These are phyloP conservation scores for Apoda limacodes DNA, from an alignment of 2,888 invertebrate genomes.

Conservation along the genomic window DNA sequence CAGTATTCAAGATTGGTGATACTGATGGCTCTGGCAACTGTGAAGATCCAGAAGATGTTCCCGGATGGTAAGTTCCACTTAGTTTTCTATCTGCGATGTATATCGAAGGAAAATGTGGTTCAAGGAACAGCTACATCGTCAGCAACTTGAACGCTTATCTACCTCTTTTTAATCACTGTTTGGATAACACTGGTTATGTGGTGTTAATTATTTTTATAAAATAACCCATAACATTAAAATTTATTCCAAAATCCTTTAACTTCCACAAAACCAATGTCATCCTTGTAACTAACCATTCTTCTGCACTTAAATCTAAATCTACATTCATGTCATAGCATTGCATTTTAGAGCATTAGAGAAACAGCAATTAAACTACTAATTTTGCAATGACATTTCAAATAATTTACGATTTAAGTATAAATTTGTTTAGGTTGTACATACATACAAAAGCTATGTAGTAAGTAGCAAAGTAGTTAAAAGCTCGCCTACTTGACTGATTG, in stretches of 20 bases:
- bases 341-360: too few species aligned
- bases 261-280: slow-evolving; percentile 45
- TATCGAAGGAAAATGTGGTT: too few species aligned
- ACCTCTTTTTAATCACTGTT: slow-evolving; percentile 42
- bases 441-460: too few species aligned
- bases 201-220: slow-evolving; percentile 35
- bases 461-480: too few species aligned
- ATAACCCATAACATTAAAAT: slow-evolving; percentile 35
- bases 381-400: too few species aligned
- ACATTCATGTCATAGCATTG: too few species aligned
- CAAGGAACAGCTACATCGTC: too few species aligned
- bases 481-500: slow-evolving; percentile 34
- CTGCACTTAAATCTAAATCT: too few species aligned
- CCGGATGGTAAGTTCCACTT: slow-evolving; percentile 85
- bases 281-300: slow-evolving; percentile 65
- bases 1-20: slow-evolving; percentile 95
- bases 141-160: slow-evolving; percentile 38
- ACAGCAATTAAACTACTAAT: too few species aligned
- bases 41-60: slow-evolving; percentile 95
- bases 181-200: slow-evolving; percentile 41
- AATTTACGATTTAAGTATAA: too few species aligned
- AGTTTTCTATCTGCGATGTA: too few species aligned
- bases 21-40: slow-evolving; percentile 92
- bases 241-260: slow-evolving; percentile 38
- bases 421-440: too few species aligned